Base-by-base conservation (phyloP, 2,888 invertebrate genomes). In the Achlya flavicornis region DNA sequence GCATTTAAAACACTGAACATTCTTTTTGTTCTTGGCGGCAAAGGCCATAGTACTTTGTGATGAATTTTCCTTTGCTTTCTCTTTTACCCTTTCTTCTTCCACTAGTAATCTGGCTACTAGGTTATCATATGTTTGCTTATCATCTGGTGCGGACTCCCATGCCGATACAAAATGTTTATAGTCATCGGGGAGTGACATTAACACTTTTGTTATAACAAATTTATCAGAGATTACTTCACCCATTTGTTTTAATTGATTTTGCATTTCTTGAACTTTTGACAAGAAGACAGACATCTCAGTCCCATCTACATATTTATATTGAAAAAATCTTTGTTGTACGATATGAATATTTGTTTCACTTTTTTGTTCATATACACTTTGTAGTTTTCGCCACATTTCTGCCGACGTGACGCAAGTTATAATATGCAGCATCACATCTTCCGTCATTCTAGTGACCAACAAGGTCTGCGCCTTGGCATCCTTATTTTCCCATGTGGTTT, bases 101-200 rank as follows among this genome's bases (percentile, higher is more conserved):
- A 41, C 11, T 41, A 41, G 10, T 41, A 41, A 12, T 12, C 76
- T 70, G 0, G 76, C 75, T 0, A 74, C 71, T 6, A 80, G 58
- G 38, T 77, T 72, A 8, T 73, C 66, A n/a, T 57, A 63, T 0
- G 71, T 78, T 61, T 75, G 73, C 58, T 71, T 73, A 0, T 70
- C 62, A 3, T 75, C 78, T 1, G 75, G 71, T 0, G 72, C 75
- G 0, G 77, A 78, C 61, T 77, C 76, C 77, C 78, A 80, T 0
- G 79, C 84, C 0, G 81, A 81, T 0, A 83, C 64, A 65, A 85
- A 87, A 72, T 86, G 80, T 61, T 76, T 80, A 48, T 77, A 82
- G 5, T 69, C 35, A 0, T 80, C 79, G n/a, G 82, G 81, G 16
- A 82, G 64, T 0, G 75, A 75, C 73, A 81, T 79, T 41, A 81